Evolutionary conservation across 2,113 vertebrate species (phyloP), one percentile per base, ranked within the genome.

Genomic region (Hemiscyllium ocellatum): DNA sequence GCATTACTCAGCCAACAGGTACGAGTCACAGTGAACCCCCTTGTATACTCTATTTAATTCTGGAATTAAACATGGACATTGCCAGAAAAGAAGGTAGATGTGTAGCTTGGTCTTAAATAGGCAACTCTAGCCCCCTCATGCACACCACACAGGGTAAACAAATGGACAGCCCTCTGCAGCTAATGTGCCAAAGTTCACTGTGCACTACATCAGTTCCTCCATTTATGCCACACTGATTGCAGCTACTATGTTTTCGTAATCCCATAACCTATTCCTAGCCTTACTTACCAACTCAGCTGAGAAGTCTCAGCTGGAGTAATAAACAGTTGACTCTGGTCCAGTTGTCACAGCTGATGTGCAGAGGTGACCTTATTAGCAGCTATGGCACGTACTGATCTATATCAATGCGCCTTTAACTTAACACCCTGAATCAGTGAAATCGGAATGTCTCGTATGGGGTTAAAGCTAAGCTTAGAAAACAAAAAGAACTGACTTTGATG

Each of bases 201-300:
- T 19, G 85, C 47, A 94, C 37, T 47, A 66, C 89, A 65, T 91
- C 89, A 91, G 89, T 91, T 91, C 56, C 89, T 91, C 89, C 61
- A 66, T 22, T 93, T 37, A n/a, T 56, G 17, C 87, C 89, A 93
- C 29, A 90, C 29, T 56, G 61, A 29, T 90, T 65, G 29, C 29
- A 69, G 37, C 91, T 8, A 68, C 13, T 47, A 47, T 22, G 65
- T 68, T 93, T 56, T 10, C 37, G 90, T 10, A n/a, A 68, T 47
- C 91, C 91, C 65, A 47, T 47, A 37, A 94, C 13, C 69, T 72
- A 72, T 33, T 3, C 94, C 66, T 95, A 50, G 26, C 24, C 47
- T 72, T 95, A 95, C 94, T 95, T 95, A 95, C 94, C 94, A 95
- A 70, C 37, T 22, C 56, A 52, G 94, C 69, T 76, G 94, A 7